Evolutionary conservation across 2,113 vertebrate species (phyloP).

Genomic region (Sapajus apella): DNA sequence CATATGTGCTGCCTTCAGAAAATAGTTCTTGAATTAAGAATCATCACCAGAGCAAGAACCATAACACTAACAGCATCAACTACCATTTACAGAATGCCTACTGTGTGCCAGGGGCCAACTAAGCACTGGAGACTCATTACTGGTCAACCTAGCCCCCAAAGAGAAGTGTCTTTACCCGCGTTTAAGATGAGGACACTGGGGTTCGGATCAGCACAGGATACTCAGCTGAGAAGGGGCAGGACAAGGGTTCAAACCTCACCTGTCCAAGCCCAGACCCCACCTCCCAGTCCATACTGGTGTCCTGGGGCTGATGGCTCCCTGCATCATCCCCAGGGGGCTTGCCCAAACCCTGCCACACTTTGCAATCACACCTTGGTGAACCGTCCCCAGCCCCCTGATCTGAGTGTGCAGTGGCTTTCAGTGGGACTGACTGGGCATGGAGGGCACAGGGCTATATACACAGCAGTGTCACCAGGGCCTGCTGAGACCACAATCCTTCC

Average conservation of each 20-base stretch:
- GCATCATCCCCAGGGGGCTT: too few relatives aligned
- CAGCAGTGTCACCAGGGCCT: background rate
- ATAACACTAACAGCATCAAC: background rate
- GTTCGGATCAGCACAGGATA: background rate
- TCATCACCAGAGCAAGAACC: background rate
- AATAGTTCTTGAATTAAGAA: background rate
- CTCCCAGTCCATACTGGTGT: rapidly evolving
- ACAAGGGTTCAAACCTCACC: background rate
- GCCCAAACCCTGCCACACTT: background rate
- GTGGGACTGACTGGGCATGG: background rate
- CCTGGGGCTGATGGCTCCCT: too few relatives aligned
- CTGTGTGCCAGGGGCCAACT: rapidly evolving
- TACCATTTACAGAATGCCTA: too few relatives aligned
- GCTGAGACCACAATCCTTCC: background rate
- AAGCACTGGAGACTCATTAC: background rate
- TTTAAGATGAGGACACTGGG: background rate
- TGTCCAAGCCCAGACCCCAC: background rate
- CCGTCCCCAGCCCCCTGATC: background rate
- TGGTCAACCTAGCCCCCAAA: background rate
- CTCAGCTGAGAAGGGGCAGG: background rate
- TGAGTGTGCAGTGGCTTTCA: background rate
- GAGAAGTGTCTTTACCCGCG: background rate
- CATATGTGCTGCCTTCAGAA: background rate
- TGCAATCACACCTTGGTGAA: background rate
- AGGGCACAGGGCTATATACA: background rate